These are phyloP conservation scores for Sula dactylatra DNA, from an alignment of 2,113 vertebrate genomes.

Conservation along the genomic window DNA sequence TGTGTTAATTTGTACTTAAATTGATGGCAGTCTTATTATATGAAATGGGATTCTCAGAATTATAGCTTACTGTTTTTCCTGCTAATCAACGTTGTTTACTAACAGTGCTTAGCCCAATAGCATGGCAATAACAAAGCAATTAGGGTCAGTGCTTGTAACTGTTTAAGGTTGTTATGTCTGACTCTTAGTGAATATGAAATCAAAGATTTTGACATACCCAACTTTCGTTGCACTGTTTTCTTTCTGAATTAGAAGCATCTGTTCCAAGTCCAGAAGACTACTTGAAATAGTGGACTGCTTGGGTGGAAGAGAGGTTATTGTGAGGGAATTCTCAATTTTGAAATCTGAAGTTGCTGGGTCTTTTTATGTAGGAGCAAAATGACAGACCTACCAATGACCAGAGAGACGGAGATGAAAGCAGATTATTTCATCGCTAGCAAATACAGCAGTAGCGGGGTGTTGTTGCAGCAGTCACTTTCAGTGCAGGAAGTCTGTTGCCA, in stretches of 20 bases:
- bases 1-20: not conserved
- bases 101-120: not conserved
- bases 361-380: not conserved
- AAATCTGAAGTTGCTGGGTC: not conserved
- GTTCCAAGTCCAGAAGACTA: not conserved
- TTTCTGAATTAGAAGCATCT: not conserved
- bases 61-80: not conserved
- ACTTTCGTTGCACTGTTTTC: not conserved
- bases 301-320: slow-evolving; percentile 4
- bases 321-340: not conserved
- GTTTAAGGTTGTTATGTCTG: not conserved
- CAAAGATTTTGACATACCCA: not conserved
- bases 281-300: not conserved
- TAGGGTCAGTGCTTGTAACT: not conserved
- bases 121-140: not conserved
- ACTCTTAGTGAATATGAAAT: not conserved
- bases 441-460: not conserved
- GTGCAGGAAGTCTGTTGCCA: not conserved
- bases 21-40: not conserved
- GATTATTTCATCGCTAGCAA: not conserved
- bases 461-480: not conserved
- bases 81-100: not conserved
- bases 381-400: not conserved
- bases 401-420: not conserved
- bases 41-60: not conserved